Base-by-base conservation (phyloP, 64 coral and sea anemone species). In the Orbicella faveolata region DNA sequence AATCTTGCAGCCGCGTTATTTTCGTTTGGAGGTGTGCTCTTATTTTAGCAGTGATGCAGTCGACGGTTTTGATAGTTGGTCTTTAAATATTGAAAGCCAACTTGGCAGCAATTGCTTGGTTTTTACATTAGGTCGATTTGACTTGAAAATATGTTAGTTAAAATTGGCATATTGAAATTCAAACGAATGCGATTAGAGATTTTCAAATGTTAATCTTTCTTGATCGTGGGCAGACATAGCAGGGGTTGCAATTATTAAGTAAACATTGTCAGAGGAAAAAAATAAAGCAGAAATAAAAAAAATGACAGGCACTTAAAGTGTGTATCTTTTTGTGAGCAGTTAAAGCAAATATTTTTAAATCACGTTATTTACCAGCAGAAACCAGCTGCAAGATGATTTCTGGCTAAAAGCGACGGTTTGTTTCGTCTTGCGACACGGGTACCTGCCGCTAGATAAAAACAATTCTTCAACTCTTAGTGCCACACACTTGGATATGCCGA, bases 401-500 rank as follows among this genome's bases (percentile, higher is more conserved):
- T 20, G 5, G 67, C 67, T n/a, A 52, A 23, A 19, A 85, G 21
- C 44, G 23, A 66, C 39, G 52, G 23, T 39, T 73, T 52, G 44
- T 20, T 85, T 39, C 39, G 41, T 36, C 30, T 18, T 48, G 18
- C 35, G 16, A 62, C 8, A 23, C 82, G 52, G 82, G 82, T 85
- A 85, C 82, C 82, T 65, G 82, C 41, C 8, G 23, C 14, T 15
- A 34, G 21, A 13, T 73, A 30, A 73, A 73, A 85, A 85, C 82
- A 73, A 53, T 36, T 85, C 21, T 69, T 26, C 21, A 3, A 37
- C 57, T 54, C 61, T 2, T 33, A 9, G 14, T 16, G 61, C 12
- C 13, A 15, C 55, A 59, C 55, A 59, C 55, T 59, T 14, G 10
- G 15, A 59, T 14, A 59, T 59, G 55, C 15, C 55, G 55, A 59